Percentiles rank a stretch among this genome's conserved stretches.
phyloP scores from a whole-genome alignment of 2,113 vertebrate species.

The Crotalus viridis region DNA sequence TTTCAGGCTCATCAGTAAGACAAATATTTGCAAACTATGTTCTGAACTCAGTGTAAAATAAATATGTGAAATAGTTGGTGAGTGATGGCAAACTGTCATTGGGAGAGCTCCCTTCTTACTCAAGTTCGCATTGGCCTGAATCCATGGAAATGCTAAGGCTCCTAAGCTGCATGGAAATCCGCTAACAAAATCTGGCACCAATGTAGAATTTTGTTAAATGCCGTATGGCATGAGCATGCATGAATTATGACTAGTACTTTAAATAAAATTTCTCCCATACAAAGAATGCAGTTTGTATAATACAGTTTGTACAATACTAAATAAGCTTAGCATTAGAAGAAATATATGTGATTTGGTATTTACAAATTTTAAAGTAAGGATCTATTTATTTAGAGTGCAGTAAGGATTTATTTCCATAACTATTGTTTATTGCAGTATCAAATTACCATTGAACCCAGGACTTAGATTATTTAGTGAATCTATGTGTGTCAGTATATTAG shows the following conservation, averaged over 20 bases:
- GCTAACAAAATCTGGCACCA: background rate
- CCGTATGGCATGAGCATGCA: background rate
- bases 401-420: background rate
- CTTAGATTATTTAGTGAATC: background rate
- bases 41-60: background rate
- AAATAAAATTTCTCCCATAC: background rate
- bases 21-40: background rate
- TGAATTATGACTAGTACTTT: background rate
- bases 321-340: background rate
- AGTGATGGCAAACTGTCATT: background rate
- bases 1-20: background rate
- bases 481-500: background rate
- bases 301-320: background rate
- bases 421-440: background rate
- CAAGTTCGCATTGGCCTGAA: background rate
- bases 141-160: background rate
- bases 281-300: background rate
- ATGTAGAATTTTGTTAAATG: background rate
- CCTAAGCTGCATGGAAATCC: background rate
- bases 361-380: background rate
- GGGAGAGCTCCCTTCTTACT: background rate
- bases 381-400: background rate
- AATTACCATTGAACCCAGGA: background rate
- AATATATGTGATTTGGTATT: fast-evolving
- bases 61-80: background rate